These are phyloP conservation scores for Thunnus maccoyii DNA, from an alignment of 2,113 vertebrate species.

Conservation along the genomic window DNA sequence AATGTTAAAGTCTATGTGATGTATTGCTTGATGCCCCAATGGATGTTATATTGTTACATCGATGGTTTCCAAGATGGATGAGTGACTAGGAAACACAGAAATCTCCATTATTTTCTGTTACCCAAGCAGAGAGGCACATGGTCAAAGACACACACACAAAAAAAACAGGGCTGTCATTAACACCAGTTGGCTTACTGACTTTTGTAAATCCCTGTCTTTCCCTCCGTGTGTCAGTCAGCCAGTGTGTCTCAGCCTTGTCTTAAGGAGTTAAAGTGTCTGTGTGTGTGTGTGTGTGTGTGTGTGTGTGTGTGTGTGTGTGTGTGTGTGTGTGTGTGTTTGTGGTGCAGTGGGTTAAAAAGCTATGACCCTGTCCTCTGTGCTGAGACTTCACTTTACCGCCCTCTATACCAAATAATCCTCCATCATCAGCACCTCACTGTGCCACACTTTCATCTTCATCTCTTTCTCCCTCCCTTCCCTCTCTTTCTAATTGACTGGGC, in stretches of 20 bases:
- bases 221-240: constrained; percentile 29
- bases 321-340: constrained; percentile 8
- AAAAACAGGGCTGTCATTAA: constrained; percentile 35
- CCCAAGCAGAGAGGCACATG: background rate
- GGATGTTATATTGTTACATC: background rate
- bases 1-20: background rate
- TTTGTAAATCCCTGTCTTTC: constrained; percentile 38
- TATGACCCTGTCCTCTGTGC: constrained; percentile 53
- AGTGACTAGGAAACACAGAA: background rate
- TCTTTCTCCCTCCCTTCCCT: constrained; percentile 29
- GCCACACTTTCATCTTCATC: constrained; percentile 72
- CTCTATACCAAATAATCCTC: constrained; percentile 67
- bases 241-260: constrained; percentile 34
- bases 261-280: constrained; percentile 11
- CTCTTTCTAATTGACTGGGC: constrained; percentile 63
- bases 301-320: background rate
- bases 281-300: background rate
- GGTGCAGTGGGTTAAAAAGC: constrained; percentile 41
- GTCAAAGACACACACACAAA: background rate
- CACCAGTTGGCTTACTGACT: constrained; percentile 49
- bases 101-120: background rate
- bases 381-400: constrained; percentile 45
- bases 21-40: background rate
- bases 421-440: constrained; percentile 62
- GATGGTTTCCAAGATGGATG: constrained; percentile 12